Conservation (phyloP, 2,888 invertebrate genomes). For the Scaptomyza tumidula region DNA sequence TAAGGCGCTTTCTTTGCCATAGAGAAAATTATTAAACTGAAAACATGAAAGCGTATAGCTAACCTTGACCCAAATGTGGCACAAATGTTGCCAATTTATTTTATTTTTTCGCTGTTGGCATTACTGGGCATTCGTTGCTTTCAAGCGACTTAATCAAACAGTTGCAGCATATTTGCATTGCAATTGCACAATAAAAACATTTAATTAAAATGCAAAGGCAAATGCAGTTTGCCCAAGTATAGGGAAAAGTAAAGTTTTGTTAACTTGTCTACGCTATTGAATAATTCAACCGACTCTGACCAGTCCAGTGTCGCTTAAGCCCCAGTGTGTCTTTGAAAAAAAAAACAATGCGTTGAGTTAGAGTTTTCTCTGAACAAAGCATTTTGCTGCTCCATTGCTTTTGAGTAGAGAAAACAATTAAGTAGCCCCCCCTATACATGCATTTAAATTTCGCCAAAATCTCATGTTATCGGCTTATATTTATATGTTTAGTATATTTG, state of each 20-base stretch:
- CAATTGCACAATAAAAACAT: conserved; percentile 54
- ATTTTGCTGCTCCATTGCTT: conserved; percentile 16
- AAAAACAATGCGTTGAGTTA: conserved; percentile 47
- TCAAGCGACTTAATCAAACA: conserved; percentile 20
- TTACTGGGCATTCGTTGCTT: conserved; percentile 20
- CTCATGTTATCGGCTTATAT: conserved; percentile 34
- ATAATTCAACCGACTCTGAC: conserved; percentile 51
- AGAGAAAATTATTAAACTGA: conserved; percentile 1
- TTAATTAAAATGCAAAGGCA: conserved; percentile 34
- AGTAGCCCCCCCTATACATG: too few species aligned
- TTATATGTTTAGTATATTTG: conserved; percentile 46
- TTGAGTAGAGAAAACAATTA: background rate
- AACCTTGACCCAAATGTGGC: conserved; percentile 75
- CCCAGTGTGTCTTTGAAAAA: conserved; percentile 54
- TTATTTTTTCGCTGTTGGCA: conserved; percentile 15
- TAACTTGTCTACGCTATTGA: conserved; percentile 51
- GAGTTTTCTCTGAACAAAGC: conserved; percentile 42
- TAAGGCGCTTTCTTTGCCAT: conserved; percentile 61
- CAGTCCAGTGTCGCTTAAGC: conserved; percentile 26
- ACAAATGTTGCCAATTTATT: background rate
- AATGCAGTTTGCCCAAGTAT: conserved; percentile 41
- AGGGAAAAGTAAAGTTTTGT: conserved; percentile 43
- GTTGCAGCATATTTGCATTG: conserved; percentile 34
- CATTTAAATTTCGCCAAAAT: conserved; percentile 46
- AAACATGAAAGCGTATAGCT: conserved; percentile 43